Evolutionary conservation across 2,888 invertebrate genomes (phyloP), one percentile per base, ranked within the genome.

Genomic region (Caenorhabditis macrosperma): DNA sequence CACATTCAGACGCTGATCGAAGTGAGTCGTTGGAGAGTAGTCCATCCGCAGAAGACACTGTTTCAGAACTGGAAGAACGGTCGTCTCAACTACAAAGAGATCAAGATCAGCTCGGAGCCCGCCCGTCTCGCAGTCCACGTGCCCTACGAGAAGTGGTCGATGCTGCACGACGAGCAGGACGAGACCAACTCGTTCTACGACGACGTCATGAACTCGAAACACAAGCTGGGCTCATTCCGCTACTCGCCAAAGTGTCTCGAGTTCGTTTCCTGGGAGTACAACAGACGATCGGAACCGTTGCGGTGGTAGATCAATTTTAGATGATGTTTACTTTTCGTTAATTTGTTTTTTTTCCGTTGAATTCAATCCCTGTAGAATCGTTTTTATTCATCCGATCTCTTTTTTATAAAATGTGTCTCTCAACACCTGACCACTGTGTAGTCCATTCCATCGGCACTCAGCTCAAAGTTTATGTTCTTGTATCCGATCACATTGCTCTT

Each of bases 401-500:
- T 48, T 1, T 15, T 35, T 22, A 20, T 61, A 26, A 52, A 59
- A 33, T 0, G 20, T 50, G 15, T 17, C 35, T 28, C 9, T 48
- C 38, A 64, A 74, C 64, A 74, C 52, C 28, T 57, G 12, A 74
- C 41, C 41, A 74, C 74, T 24, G 35, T 26, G 30, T 74, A 74
- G 0, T 59, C 59, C 64, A 64, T 74, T n/a, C 64, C 64, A 20
- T 74, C 64, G 0, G 64, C 38, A 22, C 28, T 64, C 52, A 82
- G 15, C 28, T 67, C 52, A 57, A 84, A 84, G 44, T 84, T 71
- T 54, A 82, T 78, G 15, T 81, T 81, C 50, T 84, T 84, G 57
- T 84, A 84, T 3, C 71, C 75, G 7, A 75, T 67, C 17, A 84
- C 81, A 63, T 82, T 69, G 4, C 33, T 30, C 57, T 75, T 76